Evolutionary conservation across 2,888 invertebrate species (phyloP).

Genomic region (Mystacides longicornis): DNA sequence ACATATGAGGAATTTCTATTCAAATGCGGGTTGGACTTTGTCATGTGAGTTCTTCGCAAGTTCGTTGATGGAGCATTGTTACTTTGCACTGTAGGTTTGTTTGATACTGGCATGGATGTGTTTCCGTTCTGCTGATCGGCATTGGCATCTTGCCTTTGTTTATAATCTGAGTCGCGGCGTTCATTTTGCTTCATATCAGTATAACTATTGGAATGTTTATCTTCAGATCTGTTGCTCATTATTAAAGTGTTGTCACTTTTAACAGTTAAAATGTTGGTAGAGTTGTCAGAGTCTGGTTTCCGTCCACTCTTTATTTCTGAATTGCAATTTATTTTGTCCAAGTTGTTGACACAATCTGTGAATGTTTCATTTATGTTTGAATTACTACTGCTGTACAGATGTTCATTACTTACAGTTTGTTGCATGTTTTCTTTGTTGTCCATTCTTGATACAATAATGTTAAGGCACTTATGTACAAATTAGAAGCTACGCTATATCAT

Average conservation of each 20-base stretch:
- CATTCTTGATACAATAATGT: not conserved
- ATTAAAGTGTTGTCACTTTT: not conserved
- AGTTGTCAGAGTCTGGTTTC: not conserved
- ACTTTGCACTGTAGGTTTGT: not conserved
- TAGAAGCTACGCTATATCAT: too few species aligned
- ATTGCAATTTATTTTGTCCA: too few species aligned
- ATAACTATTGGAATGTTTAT: not conserved
- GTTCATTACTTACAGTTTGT: not conserved
- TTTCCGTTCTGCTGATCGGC: not conserved
- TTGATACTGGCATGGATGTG: not conserved
- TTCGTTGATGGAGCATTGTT: not conserved
- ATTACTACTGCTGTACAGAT: too few species aligned
- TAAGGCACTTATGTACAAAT: too few species aligned
- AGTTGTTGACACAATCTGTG: not conserved
- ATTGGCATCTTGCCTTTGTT: not conserved
- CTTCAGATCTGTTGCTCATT: not conserved
- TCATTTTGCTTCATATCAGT: not conserved
- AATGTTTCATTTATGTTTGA: not conserved
- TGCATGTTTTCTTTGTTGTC: not conserved
- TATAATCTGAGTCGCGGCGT: not conserved
- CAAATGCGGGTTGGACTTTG: not conserved
- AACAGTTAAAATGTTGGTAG: not conserved
- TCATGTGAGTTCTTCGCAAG: not conserved
- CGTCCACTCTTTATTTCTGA: too few species aligned
- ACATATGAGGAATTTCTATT: slow-evolving; percentile 7